These are phyloP conservation scores for Artemia sinica DNA, from an alignment of 2,888 invertebrate species.

Conservation along the genomic window DNA sequence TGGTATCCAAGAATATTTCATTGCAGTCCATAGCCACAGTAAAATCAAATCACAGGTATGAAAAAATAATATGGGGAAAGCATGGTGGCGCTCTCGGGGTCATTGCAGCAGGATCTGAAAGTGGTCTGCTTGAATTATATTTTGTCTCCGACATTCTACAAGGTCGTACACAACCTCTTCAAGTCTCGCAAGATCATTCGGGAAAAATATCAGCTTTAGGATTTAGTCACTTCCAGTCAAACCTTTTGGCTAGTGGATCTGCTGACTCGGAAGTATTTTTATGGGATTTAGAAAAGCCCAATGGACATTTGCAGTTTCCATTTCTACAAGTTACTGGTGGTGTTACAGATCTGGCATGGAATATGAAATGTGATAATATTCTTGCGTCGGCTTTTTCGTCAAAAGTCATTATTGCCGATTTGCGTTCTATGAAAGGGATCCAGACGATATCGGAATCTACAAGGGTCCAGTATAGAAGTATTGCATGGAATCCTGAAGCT, in stretches of 20 bases:
- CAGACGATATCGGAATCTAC: constrained; percentile 67
- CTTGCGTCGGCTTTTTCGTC: constrained; percentile 77
- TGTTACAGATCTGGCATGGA: constrained; percentile 81
- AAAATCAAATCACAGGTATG: constrained; percentile 67
- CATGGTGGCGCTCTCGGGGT: constrained; percentile 46
- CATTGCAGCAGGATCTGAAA: constrained; percentile 77
- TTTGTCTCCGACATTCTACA: constrained; percentile 57
- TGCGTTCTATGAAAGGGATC: constrained; percentile 86
- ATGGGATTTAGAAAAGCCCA: constrained; percentile 83
- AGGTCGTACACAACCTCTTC: constrained; percentile 43
- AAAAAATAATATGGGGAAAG: constrained; percentile 77
- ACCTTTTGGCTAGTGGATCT: constrained; percentile 77
- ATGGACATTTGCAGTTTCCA: constrained; percentile 61
- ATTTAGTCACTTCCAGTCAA: constrained; percentile 70
- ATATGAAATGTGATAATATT: constrained; percentile 87
- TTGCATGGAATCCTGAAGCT: constrained; percentile 86
- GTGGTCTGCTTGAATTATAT: constrained; percentile 70
- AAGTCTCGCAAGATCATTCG: constrained; percentile 58
- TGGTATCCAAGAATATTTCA: constrained; percentile 64
- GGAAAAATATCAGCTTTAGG: constrained; percentile 62
- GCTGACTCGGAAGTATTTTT: constrained; percentile 87
- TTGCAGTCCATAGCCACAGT: constrained; percentile 56
- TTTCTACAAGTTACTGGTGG: constrained; percentile 41
- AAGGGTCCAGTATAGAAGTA: constrained; percentile 57
- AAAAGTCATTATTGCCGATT: constrained; percentile 87